phyloP scores from a whole-genome alignment of 53 echinoderm and acorn worm genomes.

The Henricia sp. region DNA sequence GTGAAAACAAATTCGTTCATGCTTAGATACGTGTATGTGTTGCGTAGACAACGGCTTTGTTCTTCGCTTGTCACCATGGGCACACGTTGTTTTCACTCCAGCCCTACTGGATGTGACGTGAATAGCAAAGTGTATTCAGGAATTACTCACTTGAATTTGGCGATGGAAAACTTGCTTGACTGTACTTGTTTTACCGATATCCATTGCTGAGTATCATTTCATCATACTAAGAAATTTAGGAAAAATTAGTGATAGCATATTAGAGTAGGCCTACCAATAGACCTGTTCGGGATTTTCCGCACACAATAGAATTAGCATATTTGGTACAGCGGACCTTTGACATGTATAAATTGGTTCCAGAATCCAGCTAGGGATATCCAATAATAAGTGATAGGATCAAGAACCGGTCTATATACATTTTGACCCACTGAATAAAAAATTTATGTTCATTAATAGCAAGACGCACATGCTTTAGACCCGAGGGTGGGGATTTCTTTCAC shows the following conservation, averaged over 20 bases:
- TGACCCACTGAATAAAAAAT: no score
- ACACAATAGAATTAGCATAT: no score
- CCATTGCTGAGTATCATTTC: conserved; percentile 36
- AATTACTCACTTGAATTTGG: conserved; percentile 39
- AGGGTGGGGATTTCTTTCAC: no score
- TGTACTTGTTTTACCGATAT: neutral
- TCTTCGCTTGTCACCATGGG: neutral
- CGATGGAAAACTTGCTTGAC: conserved; percentile 41
- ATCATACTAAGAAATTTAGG: neutral
- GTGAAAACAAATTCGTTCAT: neutral
- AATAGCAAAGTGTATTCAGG: no score
- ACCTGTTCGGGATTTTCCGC: no score
- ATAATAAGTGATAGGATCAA: neutral
- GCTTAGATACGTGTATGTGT: neutral
- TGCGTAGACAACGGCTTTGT: neutral
- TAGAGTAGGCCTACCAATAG: neutral
- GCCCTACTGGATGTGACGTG: no score
- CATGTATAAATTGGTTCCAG: neutral
- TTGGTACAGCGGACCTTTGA: neutral
- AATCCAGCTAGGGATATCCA: neutral
- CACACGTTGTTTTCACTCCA: neutral
- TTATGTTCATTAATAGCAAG: no score
- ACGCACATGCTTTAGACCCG: no score
- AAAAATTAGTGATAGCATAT: neutral
- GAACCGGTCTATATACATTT: no score